phyloP scores from a whole-genome alignment of 2,888 invertebrate genomes.

The Drosophila glabriapex region DNA sequence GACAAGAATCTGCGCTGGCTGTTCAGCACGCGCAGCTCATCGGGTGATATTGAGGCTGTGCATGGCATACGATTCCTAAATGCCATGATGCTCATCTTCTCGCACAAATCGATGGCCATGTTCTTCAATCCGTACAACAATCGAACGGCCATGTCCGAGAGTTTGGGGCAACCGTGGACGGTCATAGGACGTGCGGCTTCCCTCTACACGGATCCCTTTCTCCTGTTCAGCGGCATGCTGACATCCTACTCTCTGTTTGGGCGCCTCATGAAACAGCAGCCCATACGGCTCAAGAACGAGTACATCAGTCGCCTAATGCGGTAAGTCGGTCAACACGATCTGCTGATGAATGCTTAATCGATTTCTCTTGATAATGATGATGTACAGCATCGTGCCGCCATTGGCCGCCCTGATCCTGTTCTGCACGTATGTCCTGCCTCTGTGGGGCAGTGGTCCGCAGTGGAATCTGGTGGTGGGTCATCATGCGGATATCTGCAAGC shows the following conservation, averaged over 20 bases:
- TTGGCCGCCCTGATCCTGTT: slow-evolving; percentile 89
- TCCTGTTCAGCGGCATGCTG: slow-evolving; percentile 89
- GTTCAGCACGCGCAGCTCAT: slow-evolving; percentile 86
- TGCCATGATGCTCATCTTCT: slow-evolving; percentile 88
- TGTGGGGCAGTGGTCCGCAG: slow-evolving; percentile 88
- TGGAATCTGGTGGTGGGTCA: slow-evolving; percentile 90
- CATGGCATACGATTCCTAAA: slow-evolving; percentile 90
- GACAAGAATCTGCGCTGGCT: slow-evolving; percentile 87
- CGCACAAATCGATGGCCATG: slow-evolving; percentile 90
- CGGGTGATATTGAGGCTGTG: slow-evolving; percentile 88
- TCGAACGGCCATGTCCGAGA: slow-evolving; percentile 89
- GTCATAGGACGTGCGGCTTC: slow-evolving; percentile 89
- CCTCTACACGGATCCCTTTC: slow-evolving; percentile 90
- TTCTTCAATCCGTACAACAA: slow-evolving; percentile 89
- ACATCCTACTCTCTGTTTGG: slow-evolving; percentile 89
- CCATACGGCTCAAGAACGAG: slow-evolving; percentile 87
- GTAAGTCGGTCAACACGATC: slow-evolving; percentile 54
- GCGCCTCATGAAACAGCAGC: slow-evolving; percentile 86
- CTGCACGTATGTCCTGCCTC: slow-evolving; percentile 89
- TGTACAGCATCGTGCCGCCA: slow-evolving; percentile 87
- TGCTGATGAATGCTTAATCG: not conserved
- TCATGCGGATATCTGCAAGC: slow-evolving; percentile 89
- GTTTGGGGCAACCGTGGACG: slow-evolving; percentile 88
- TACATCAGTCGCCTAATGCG: slow-evolving; percentile 88
- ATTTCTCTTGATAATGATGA: slow-evolving; percentile 54